Base-by-base conservation (phyloP, 2,888 invertebrate species). In the Hanleya hanleyi region DNA sequence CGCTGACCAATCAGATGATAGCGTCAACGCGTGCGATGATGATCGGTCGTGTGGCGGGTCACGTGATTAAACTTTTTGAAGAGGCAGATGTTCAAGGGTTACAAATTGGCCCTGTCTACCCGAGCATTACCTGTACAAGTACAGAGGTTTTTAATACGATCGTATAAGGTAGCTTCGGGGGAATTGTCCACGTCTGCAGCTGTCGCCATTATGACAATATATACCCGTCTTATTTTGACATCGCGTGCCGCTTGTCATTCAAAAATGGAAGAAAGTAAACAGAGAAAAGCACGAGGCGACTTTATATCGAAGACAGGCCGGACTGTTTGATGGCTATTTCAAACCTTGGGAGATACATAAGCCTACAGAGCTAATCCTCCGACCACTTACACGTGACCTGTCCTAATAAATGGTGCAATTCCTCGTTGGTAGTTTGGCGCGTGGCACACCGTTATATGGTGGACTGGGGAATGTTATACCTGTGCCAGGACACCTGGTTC, bases 31-130 rank as follows among this genome's bases (percentile, higher is more conserved):
- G 57, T 57, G 57, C 57, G n/a, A n/a, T n/a, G n/a, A n/a, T n/a
- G n/a, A n/a, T 29, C 32, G 57, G 57, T 57, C 57, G 57, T 57
- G 57, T 57, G 57, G 57, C 57, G 57, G 15, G 57, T 47, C 47
- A 47, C 47, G 57, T 57, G 57, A 26, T 57, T 22, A 57, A 57
- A 57, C 57, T 57, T 57, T 57, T 57, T 57, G 57, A 57, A 57
- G 12, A 57, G 57, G 57, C 57, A 57, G 57, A 57, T 57, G 57
- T 57, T 57, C 29, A 22, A 15, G 26, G 32, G 57, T 57, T 57
- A 57, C 57, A 57, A 57, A 57, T 57, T 22, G 57, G 57, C 22
- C 57, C 29, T 57, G 57, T 22, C 26, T 7, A 57, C 12, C 32
- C 57, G 57, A 57, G 57, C 57, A 57, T 57, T 29, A 57, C 57